Evolutionary conservation across 2,888 invertebrate species (phyloP).

Genomic region (Electrophaes corylata): DNA sequence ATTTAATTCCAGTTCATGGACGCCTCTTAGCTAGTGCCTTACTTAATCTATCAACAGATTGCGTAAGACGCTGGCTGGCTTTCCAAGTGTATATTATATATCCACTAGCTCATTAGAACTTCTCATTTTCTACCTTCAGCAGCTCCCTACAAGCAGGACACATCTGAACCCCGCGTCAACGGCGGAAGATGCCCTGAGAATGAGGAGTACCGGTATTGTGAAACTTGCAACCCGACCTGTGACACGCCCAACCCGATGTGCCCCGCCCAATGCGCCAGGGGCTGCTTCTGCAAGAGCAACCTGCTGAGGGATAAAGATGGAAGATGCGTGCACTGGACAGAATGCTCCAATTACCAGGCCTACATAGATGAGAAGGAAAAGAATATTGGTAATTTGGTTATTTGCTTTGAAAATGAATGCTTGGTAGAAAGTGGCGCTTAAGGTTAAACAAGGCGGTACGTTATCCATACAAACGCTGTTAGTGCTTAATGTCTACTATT

Average conservation of each 20-base stretch:
- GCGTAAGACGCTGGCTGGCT: too few species aligned
- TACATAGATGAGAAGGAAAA: constrained; percentile 28
- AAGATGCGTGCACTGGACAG: constrained; percentile 50
- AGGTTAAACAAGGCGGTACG: too few species aligned
- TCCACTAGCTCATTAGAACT: background rate
- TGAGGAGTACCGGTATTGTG: constrained; percentile 67
- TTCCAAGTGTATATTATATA: background rate
- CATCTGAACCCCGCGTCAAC: constrained; percentile 57
- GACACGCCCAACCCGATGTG: constrained; percentile 64
- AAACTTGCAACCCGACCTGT: constrained; percentile 61
- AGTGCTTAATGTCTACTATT: too few species aligned
- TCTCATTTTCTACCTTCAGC: constrained; percentile 33
- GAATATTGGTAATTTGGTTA: background rate
- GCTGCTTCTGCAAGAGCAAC: constrained; percentile 65
- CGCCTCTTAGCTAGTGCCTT: too few species aligned
- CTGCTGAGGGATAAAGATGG: constrained; percentile 57
- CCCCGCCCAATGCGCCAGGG: constrained; percentile 64
- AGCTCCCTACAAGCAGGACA: constrained; percentile 47
- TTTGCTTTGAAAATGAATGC: too few species aligned
- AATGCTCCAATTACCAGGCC: constrained; percentile 50
- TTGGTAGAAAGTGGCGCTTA: too few species aligned
- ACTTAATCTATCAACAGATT: too few species aligned
- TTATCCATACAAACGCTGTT: too few species aligned
- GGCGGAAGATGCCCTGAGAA: constrained; percentile 53
- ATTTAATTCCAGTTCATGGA: too few species aligned